A percentile compares a stretch with the other conserved stretches of the same genome.
phyloP scores from a whole-genome alignment of 2,888 invertebrate genomes.

The Megamerina dolium region DNA sequence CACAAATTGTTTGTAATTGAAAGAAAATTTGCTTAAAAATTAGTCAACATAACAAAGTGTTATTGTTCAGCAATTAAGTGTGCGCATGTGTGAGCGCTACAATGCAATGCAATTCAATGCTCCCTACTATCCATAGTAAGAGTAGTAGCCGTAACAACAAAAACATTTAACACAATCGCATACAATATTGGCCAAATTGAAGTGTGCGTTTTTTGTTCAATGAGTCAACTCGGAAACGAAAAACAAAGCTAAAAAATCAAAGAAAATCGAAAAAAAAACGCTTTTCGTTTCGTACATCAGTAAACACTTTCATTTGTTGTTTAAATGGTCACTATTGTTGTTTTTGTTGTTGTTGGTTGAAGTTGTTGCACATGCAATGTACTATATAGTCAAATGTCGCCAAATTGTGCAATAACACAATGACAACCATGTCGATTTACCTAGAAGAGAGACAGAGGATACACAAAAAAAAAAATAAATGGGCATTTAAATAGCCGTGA shows the following conservation, averaged over 20 bases:
- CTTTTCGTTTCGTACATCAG: not conserved
- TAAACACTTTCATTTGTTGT: not conserved
- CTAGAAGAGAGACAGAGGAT: too few relatives aligned
- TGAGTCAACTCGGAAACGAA: not conserved
- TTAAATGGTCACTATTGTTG: not conserved
- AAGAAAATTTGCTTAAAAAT: conserved; percentile 22
- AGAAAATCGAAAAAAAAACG: not conserved
- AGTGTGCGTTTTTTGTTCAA: too few relatives aligned
- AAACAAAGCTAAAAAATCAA: conserved; percentile 1
- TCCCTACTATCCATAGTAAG: too few relatives aligned
- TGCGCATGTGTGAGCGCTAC: not conserved
- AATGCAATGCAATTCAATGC: too few relatives aligned
- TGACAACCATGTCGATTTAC: too few relatives aligned
- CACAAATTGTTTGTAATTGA: conserved; percentile 23
- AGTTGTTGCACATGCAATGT: conserved; percentile 9
- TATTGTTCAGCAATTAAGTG: conserved; percentile 24
- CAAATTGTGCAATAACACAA: conserved; percentile 42
- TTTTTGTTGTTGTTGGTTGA: conserved; percentile 11
- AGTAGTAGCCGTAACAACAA: too few relatives aligned
- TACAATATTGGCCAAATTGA: too few relatives aligned
- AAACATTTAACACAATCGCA: too few relatives aligned
- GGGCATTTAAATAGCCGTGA: conserved; percentile 31
- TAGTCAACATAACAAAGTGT: conserved; percentile 23
- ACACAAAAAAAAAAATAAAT: too few relatives aligned
- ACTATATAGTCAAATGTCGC: conserved; percentile 7